phyloP scores from a whole-genome alignment of 2,113 vertebrate genomes.

The Platichthys stellatus region DNA sequence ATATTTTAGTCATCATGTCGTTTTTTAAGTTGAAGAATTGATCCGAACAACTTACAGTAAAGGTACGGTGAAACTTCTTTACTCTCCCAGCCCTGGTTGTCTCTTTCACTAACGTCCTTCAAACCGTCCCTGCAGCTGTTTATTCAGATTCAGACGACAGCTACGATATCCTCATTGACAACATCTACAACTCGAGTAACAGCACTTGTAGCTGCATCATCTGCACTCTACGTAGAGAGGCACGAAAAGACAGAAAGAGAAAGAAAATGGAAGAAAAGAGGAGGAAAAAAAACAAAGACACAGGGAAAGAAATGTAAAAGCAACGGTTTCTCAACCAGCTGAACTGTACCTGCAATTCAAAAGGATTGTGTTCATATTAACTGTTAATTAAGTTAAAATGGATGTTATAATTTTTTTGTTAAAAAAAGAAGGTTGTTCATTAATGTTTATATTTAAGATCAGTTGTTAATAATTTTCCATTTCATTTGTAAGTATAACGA shows the following conservation, averaged over 20 bases:
- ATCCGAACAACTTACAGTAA: background rate
- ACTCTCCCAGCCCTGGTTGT: background rate
- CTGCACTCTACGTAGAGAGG: slow-evolving; percentile 31
- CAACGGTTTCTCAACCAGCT: background rate
- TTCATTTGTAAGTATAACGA: background rate
- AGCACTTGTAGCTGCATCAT: slow-evolving; percentile 37
- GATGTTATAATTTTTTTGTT: background rate
- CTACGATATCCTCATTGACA: slow-evolving; percentile 51
- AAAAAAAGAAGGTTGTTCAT: background rate
- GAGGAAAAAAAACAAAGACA: background rate
- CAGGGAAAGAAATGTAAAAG: slow-evolving; percentile 7
- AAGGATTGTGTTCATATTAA: slow-evolving; percentile 16
- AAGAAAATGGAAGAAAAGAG: slow-evolving; percentile 11
- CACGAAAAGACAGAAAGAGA: slow-evolving; percentile 22
- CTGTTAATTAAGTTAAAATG: slow-evolving; percentile 8
- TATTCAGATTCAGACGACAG: slow-evolving; percentile 59
- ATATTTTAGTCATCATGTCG: background rate
- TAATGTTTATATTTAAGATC: background rate
- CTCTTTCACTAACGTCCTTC: slow-evolving; percentile 44
- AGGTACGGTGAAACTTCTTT: background rate
- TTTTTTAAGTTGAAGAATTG: background rate
- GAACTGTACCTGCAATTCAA: background rate
- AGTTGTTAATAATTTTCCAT: slow-evolving; percentile 3
- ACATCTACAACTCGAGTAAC: slow-evolving; percentile 30
- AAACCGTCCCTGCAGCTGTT: slow-evolving; percentile 47